Evolutionary conservation across 1,140 invertebrate genomes (phyloP).

Genomic region (Rhynchophorus ferrugineus): DNA sequence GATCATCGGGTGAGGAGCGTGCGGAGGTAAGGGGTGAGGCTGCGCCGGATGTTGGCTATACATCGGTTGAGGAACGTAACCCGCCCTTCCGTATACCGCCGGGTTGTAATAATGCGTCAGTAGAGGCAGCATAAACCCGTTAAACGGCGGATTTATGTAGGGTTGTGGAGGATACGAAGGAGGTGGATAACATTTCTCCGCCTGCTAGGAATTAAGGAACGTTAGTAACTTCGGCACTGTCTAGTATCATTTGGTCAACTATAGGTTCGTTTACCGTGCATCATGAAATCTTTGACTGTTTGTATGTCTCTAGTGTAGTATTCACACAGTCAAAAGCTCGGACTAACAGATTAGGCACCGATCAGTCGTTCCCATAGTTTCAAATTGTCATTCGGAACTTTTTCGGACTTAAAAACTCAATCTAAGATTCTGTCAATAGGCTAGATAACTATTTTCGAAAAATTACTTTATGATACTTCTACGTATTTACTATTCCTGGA

Average conservation of each 20-base stretch:
- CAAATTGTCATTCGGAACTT: too few species aligned
- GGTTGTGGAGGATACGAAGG: slow-evolving; percentile 27
- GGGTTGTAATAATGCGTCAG: slow-evolving; percentile 32
- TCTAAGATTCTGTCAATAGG: too few species aligned
- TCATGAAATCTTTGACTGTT: too few species aligned
- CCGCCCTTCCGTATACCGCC: slow-evolving; percentile 25
- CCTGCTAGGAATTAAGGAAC: slow-evolving; percentile 29
- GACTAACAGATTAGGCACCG: too few species aligned
- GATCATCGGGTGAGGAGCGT: slow-evolving; percentile 17
- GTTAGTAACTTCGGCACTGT: background rate
- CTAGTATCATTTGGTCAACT: background rate
- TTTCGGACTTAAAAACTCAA: too few species aligned
- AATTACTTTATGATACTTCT: too few species aligned
- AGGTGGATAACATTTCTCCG: slow-evolving; percentile 33
- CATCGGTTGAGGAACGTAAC: slow-evolving; percentile 29
- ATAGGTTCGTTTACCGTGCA: background rate
- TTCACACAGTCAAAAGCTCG: too few species aligned
- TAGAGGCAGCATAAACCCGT: slow-evolving; percentile 32
- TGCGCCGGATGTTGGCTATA: slow-evolving; percentile 25
- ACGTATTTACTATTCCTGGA: too few species aligned
- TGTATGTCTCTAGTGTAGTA: too few species aligned
- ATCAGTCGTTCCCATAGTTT: too few species aligned
- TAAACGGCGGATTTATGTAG: slow-evolving; percentile 26
- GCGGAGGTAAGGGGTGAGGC: slow-evolving; percentile 1
- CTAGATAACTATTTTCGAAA: too few species aligned